Evolutionary conservation across 2,797 vertebrate genomes (phyloP), one percentile per base, ranked within the genome.

Genomic region (Carduelis carduelis): DNA sequence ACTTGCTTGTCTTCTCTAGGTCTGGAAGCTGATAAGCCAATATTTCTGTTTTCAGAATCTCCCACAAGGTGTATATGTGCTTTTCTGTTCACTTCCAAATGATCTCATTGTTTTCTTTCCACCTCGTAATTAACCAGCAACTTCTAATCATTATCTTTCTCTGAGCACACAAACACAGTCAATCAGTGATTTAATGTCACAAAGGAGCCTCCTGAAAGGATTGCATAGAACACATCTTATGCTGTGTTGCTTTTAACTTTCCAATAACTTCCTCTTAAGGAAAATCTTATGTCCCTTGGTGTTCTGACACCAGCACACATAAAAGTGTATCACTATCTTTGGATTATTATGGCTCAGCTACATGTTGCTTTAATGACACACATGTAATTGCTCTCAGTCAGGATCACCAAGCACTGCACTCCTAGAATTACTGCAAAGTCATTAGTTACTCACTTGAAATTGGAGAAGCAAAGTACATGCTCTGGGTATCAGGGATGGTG

Each of bases 281-380:
- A 77, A 87, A 53, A 52, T 46, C 43, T 83, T 75, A 27, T 10
- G 24, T 64, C 59, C 49, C 32, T 77, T 77, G 20, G 39, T 61
- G 12, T 43, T 85, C 57, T 78, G 87, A 81, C 82, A 93, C 32
- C 55, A 89, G 32, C 46, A 65, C 60, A 84, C 7, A 11, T 75
- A 83, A 89, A 13, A 53, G 64, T 39, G 19, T 30, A 61, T 76
- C 85, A 14, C 79, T 92, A 85, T 96, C n/a, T 96, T 96, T 91
- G 91, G 90, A 75, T 44, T 50, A 32, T 79, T 87, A 76, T 16
- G 1, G 65, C 75, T 90, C 64, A 85, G 57, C 50, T 91, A 68
- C 84, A 24, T 6, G 3, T 75, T 83, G 56, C 57, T 89, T 87
- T 87, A 87, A 71, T 83, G 90, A 92, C 87, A 89, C 49, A 82